These are phyloP conservation scores for Maccullochella peelii DNA, from an alignment of 2,113 vertebrate genomes.

Conservation along the genomic window DNA sequence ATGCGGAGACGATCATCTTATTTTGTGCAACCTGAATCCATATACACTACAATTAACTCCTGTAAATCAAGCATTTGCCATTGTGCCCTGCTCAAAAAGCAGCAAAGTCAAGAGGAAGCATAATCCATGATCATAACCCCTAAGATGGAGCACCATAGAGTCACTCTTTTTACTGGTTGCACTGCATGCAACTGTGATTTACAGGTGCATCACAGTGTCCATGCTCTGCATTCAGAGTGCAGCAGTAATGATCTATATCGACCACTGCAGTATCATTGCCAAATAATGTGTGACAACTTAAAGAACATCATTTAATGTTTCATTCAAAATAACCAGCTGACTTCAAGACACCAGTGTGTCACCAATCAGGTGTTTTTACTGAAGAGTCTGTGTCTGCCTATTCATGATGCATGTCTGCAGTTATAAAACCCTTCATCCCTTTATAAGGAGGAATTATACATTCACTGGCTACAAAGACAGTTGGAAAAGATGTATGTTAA, in stretches of 20 bases:
- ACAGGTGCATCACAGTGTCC: not conserved
- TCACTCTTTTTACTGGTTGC: not conserved
- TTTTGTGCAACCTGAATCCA: constrained; percentile 1
- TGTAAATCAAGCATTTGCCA: not conserved
- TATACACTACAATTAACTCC: not conserved
- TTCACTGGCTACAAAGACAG: not conserved
- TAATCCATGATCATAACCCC: not conserved
- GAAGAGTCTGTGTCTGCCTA: not conserved
- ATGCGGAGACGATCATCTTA: constrained; percentile 15
- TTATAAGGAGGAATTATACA: constrained; percentile 1
- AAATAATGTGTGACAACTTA: not conserved
- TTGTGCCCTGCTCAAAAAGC: not conserved
- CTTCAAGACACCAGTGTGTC: not conserved
- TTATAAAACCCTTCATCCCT: not conserved
- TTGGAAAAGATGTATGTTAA: constrained; percentile 5
- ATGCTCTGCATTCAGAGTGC: constrained; percentile 9
- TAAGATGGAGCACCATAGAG: not conserved
- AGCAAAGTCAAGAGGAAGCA: not conserved
- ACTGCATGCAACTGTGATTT: constrained; percentile 3
- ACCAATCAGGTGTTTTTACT: not conserved
- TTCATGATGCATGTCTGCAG: not conserved
- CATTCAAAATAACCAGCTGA: not conserved
- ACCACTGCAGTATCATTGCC: not conserved
- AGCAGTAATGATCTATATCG: not conserved
- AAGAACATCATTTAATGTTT: not conserved